These are phyloP conservation scores for Mythimna impura DNA, from an alignment of 2,888 invertebrate species.

Conservation along the genomic window DNA sequence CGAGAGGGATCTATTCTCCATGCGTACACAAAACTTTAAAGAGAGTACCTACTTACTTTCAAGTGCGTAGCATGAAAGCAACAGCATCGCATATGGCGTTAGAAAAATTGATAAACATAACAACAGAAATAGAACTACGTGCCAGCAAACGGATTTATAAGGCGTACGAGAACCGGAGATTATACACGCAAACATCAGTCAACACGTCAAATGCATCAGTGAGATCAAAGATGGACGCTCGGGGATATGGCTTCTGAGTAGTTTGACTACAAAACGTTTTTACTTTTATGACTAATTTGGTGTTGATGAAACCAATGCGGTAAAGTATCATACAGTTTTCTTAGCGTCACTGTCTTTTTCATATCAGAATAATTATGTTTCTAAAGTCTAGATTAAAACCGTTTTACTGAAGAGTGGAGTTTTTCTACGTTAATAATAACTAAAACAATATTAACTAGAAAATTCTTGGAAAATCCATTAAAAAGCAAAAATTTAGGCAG, in stretches of 20 bases:
- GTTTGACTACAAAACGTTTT: slow-evolving; percentile 50
- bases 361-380: neutral
- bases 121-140: slow-evolving; percentile 63
- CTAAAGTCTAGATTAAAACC: neutral
- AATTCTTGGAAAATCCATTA: neutral
- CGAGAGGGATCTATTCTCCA: slow-evolving; percentile 37
- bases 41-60: slow-evolving; percentile 60
- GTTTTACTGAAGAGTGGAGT: neutral
- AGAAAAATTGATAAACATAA: slow-evolving; percentile 69
- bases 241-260: slow-evolving; percentile 68
- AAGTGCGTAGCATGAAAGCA: slow-evolving; percentile 63
- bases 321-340: slow-evolving; percentile 16
- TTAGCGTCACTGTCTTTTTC: neutral
- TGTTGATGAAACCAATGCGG: slow-evolving; percentile 42
- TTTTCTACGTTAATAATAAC: too few relatives aligned
- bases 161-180: slow-evolving; percentile 57
- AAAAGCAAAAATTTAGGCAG: neutral
- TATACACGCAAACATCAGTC: slow-evolving; percentile 67
- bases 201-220: slow-evolving; percentile 68
- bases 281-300: slow-evolving; percentile 58
- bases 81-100: slow-evolving; percentile 63
- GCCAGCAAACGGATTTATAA: slow-evolving; percentile 59
- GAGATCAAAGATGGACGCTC: slow-evolving; percentile 69
- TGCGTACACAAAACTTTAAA: slow-evolving; percentile 53
- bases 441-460: neutral